Conservation (phyloP, 1,140 invertebrate species). For the Eumaeus atala region DNA sequence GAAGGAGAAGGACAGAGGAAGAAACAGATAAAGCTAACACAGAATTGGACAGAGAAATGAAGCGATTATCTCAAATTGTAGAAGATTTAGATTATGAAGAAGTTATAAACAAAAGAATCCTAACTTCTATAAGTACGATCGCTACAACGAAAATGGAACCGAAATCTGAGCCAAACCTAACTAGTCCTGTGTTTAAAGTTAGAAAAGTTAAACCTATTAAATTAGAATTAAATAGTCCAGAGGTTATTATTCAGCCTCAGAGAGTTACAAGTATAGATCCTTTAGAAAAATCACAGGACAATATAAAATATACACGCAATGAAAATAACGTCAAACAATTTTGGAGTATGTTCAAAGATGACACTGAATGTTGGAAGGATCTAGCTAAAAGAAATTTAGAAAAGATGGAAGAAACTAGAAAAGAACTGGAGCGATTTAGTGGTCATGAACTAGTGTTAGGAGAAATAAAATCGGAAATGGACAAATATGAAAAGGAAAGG, state of each 20-base stretch:
- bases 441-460: slow-evolving; percentile 62
- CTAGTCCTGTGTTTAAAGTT: slow-evolving; percentile 50
- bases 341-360: slow-evolving; percentile 69
- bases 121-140: slow-evolving; percentile 33
- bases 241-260: slow-evolving; percentile 23
- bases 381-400: slow-evolving; percentile 66
- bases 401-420: slow-evolving; percentile 65
- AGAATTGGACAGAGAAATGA: slow-evolving; percentile 63
- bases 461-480: slow-evolving; percentile 50
- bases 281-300: not conserved
- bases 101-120: slow-evolving; percentile 32
- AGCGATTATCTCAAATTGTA: slow-evolving; percentile 55
- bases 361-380: slow-evolving; percentile 69
- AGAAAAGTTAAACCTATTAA: slow-evolving; percentile 59
- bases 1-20: slow-evolving; percentile 38
- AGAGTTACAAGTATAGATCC: slow-evolving; percentile 14
- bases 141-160: slow-evolving; percentile 32
- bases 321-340: slow-evolving; percentile 49
- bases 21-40: slow-evolving; percentile 39
- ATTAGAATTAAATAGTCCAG: slow-evolving; percentile 32
- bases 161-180: slow-evolving; percentile 38
- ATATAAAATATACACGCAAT: not conserved
- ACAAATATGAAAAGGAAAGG: slow-evolving; percentile 58
- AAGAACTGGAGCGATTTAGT: slow-evolving; percentile 63
- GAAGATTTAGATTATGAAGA: slow-evolving; percentile 57